phyloP scores from a whole-genome alignment of 2,888 invertebrate species.

The Cantharis rustica region DNA sequence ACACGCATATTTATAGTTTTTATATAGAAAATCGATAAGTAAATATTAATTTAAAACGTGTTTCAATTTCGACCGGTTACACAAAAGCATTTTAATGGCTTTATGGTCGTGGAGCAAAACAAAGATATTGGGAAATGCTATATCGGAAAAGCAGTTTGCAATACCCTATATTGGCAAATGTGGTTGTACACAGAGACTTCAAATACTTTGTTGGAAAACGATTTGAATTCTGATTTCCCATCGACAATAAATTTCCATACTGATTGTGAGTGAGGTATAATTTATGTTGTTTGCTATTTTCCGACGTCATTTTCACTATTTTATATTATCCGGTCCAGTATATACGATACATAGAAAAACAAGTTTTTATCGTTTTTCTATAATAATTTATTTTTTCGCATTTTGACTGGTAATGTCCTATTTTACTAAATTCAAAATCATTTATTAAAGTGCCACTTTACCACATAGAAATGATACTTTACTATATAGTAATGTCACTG shows the following conservation, averaged over 20 bases:
- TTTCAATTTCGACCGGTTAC: neutral
- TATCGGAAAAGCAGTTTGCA: conserved; percentile 12
- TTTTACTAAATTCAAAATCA: too few relatives aligned
- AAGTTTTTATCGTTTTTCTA: too few relatives aligned
- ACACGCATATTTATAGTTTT: neutral
- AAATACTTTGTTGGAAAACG: neutral
- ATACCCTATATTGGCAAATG: conserved; percentile 9
- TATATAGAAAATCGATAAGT: neutral
- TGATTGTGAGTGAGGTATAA: neutral
- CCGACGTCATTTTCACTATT: neutral
- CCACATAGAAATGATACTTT: too few relatives aligned
- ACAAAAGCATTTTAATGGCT: neutral
- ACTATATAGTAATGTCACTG: too few relatives aligned
- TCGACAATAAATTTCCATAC: conserved; percentile 4
- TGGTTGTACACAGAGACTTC: neutral
- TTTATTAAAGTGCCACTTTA: too few relatives aligned
- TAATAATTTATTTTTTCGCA: too few relatives aligned
- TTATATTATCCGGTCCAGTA: neutral
- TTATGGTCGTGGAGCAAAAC: neutral
- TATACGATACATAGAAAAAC: too few relatives aligned
- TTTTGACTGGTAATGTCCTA: too few relatives aligned
- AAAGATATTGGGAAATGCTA: conserved; percentile 8
- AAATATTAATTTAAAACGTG: conserved; percentile 3
- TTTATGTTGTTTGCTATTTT: neutral
- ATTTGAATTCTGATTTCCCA: neutral